Conservation (phyloP, 2,797 vertebrate genomes). For the Brachyrhaphis roseni region DNA sequence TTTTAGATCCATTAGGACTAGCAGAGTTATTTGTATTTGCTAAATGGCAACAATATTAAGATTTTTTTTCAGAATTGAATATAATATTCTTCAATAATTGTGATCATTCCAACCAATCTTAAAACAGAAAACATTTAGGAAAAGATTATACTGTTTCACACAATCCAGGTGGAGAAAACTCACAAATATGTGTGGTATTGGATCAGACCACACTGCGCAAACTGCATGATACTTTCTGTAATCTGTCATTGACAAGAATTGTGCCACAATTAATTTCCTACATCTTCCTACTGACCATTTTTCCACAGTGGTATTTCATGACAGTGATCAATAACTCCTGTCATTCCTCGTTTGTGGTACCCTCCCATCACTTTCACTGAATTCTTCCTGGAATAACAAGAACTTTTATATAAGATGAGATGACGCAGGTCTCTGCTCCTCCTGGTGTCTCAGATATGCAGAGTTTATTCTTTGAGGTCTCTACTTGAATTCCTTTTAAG, state of each 20-base stretch:
- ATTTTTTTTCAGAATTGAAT: neutral
- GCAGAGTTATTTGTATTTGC: neutral
- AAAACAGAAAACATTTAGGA: neutral
- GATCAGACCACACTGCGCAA: neutral
- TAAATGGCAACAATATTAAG: neutral
- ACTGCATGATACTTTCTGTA: neutral
- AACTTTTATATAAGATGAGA: neutral
- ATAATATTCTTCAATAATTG: neutral
- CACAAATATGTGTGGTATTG: neutral
- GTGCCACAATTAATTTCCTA: constrained; percentile 7
- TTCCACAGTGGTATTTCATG: constrained; percentile 57
- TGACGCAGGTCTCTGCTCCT: neutral
- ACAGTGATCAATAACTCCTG: constrained; percentile 66
- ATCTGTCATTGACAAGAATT: constrained; percentile 30
- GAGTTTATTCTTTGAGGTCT: neutral
- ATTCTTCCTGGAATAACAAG: constrained; percentile 17
- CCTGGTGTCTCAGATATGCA: constrained; percentile 41
- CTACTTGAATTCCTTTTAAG: neutral
- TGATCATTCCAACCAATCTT: neutral
- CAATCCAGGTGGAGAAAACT: neutral
- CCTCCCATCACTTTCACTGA: constrained; percentile 26
- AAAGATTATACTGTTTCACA: neutral
- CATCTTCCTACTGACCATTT: constrained; percentile 25
- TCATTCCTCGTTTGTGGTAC: constrained; percentile 59
- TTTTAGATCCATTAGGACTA: neutral